Evolutionary conservation across 2,113 vertebrate genomes (phyloP), one percentile per base, ranked within the genome.

Genomic region (Clarias macrocephalus): DNA sequence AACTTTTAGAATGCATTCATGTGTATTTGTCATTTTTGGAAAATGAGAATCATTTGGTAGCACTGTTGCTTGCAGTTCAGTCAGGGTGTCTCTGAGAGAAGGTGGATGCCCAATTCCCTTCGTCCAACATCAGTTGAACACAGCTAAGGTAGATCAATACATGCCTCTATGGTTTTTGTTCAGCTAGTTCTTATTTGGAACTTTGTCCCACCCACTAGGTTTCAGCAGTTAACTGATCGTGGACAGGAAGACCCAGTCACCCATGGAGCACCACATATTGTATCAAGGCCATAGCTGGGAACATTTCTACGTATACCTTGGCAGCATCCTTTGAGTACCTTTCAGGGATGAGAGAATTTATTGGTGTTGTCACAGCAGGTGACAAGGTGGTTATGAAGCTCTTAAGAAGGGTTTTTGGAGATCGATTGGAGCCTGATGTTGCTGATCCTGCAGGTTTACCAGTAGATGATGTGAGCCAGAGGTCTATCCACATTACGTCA

Each of bases 361-460:
- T 80, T 59, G 54, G 16, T 21, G 12, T 16, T 56, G 12, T 54
- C 15, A 0, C 75, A 79, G n/a, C 15, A 30, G n/a, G 18, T 0
- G 13, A 42, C 21, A 19, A 79, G 2, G 16, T 25, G 75, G 48
- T 79, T 57, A 30, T 23, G n/a, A 56, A 5, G 25, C 75, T 28
- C 23, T 56, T 56, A 3, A 79, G 7, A 6, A 79, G 7, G n/a
- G 52, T 30, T 79, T 79, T 25, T 79, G 75, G 12, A 28, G 52
- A 79, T 28, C 52, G n/a, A 79, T 79, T 79, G 30, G 8, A 79
- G 7, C 54, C 52, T 79, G 54, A 79, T 79, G 7, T 57, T 79
- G 76, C 54, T 79, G 54, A 57, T 79, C n/a, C 28, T 59, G n/a
- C 56, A 59, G 77, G 28, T 80, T 57, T 57, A 80, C 15, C 77